Percentiles rank a stretch among this genome's conserved stretches.
These are phyloP conservation scores for cattle (Bos taurus) DNA, from an alignment of 2,113 vertebrate genomes.

Conservation along the genomic window ARS-UCD2.0 NC_037338.1:103610501-103611000, in stretches of 20 bases:
- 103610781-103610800: neutral
- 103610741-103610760: neutral
- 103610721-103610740: neutral
- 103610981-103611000: neutral
- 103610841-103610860: neutral
- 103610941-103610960: neutral
- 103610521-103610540: accelerated
- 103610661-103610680: neutral
- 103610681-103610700: neutral
- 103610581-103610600: neutral
- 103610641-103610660: neutral
- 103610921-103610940: neutral
- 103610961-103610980: no score
- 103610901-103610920: neutral
- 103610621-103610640: accelerated
- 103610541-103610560: accelerated
- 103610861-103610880: neutral
- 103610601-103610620: accelerated
- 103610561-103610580: accelerated
- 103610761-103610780: conserved; percentile 14
- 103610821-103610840: neutral
- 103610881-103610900: neutral
- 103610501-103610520: neutral
- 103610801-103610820: neutral
- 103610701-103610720: neutral